Base-by-base conservation (phyloP, 2,888 invertebrate species). In the Nebria salina region DNA sequence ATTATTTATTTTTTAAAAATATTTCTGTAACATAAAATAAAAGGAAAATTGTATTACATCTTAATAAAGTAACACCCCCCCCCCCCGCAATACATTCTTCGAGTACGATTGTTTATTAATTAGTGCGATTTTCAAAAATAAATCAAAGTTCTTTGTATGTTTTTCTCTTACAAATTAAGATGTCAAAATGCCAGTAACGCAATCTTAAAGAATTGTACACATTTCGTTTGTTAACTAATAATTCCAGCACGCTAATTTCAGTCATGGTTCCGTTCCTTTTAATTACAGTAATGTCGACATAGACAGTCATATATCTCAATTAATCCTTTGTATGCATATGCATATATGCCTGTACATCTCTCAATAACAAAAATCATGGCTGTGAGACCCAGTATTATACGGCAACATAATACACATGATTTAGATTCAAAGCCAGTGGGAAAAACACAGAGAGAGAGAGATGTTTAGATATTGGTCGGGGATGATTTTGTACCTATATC, bases 391-490 rank as follows among this genome's bases (percentile, higher is more conserved):
- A 70, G 70, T 1, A 70, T 70, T 70, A 70, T 34, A 70, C 26
- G 34, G 15, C 20, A 26, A 70, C 70, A 70, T 70, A 70, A 76
- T 76, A 76, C 76, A 65, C 76, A 65, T 76, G 76, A 76, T 76
- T 76, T 76, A 76, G 66, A 76, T 76, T 34, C 76, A 74, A 74
- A 54, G 54, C 54, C 13, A 54, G 11, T 54, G 54, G 54, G 54
- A 54, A 54, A 5, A 54, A 54, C 54, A 54, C 54, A 54, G 54
- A 54, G 11, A 54, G 54, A 54, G 11, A 54, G 54, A 54, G 54
- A 54, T 13, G 54, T 11, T 11, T 2, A 54, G 54, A 54, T 54
- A 54, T 54, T 54, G 54, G 13, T 13, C 8, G 54, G 54, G 13
- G 54, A 6, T 54, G 54, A 20, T 54, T 54, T 54, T 54, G 5